Percentiles rank a stretch among this genome's conserved stretches.
phyloP scores from a whole-genome alignment of 2,113 vertebrate species.

The Numida meleagris region DNA sequence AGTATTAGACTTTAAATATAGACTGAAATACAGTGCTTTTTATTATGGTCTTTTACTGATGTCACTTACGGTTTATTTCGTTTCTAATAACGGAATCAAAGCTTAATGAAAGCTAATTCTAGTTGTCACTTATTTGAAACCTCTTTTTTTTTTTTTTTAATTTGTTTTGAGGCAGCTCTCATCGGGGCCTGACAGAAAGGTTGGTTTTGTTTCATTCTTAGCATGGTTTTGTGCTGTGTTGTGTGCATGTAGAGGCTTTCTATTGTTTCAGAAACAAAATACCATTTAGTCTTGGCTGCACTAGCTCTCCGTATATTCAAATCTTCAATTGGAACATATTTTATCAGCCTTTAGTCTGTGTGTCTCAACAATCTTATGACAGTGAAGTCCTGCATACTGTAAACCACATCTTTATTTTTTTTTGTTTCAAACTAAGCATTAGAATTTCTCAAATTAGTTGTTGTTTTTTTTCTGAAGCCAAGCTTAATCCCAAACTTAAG shows the following conservation, averaged over 20 bases:
- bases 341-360: not conserved
- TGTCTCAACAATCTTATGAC: not conserved
- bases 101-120: not conserved
- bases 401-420: not conserved
- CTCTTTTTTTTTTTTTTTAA: not conserved
- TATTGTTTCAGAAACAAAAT: slow-evolving; percentile 10
- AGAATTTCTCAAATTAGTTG: not conserved
- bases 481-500: not conserved
- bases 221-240: slow-evolving; percentile 43
- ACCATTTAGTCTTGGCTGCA: not conserved
- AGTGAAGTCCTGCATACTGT: not conserved
- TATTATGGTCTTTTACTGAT: not conserved
- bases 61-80: not conserved
- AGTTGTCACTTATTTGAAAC: slow-evolving; percentile 17
- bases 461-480: not conserved
- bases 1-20: not conserved
- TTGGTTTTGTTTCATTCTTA: slow-evolving; percentile 31
- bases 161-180: slow-evolving; percentile 47
- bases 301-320: not conserved
- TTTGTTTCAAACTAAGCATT: not conserved
- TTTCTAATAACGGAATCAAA: not conserved
- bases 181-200: slow-evolving; percentile 44
- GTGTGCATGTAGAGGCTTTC: slow-evolving; percentile 39
- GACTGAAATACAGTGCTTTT: not conserved
- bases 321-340: not conserved